These are phyloP conservation scores for Colistium nudipinnis DNA, from an alignment of 2,113 vertebrate genomes.

Conservation along the genomic window DNA sequence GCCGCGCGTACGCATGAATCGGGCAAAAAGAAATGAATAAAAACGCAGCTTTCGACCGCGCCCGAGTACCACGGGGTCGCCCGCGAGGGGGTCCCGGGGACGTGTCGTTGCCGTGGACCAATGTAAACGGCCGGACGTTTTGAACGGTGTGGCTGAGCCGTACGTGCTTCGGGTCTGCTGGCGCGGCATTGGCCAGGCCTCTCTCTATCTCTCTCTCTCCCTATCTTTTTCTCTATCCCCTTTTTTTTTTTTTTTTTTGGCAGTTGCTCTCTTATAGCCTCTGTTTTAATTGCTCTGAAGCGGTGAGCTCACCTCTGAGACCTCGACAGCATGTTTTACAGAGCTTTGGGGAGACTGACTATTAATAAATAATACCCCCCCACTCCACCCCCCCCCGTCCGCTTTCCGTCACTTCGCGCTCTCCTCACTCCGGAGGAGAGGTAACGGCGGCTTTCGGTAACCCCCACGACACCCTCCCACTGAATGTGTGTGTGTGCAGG, in stretches of 20 bases:
- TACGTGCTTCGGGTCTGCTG: too few species aligned
- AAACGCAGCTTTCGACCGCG: too few species aligned
- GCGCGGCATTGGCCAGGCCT: constrained; percentile 6
- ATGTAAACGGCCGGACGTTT: too few species aligned
- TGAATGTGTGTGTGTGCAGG: too few species aligned
- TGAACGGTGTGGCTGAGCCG: too few species aligned
- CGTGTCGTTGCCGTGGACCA: too few species aligned
- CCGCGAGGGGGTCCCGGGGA: too few species aligned
- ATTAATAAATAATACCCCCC: constrained; percentile 79
- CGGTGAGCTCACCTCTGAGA: constrained; percentile 68
- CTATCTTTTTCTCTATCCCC: not conserved
- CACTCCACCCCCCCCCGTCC: constrained; percentile 53
- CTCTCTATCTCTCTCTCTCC: constrained; percentile 1
- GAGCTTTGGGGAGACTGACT: constrained; percentile 73
- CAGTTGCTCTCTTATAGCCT: constrained; percentile 47
- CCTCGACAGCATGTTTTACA: constrained; percentile 80
- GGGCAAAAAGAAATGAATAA: too few species aligned
- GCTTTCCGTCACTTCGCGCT: constrained; percentile 29
- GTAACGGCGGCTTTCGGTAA: constrained; percentile 25
- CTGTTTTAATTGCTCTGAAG: constrained; percentile 80
- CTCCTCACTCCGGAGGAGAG: constrained; percentile 15
- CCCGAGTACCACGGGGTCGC: too few species aligned
- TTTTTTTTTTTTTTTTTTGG: not conserved
- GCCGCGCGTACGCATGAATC: constrained; percentile 40
- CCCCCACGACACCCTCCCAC: not conserved